Evolutionary conservation across 1,140 invertebrate genomes (phyloP).

Genomic region (Drosophila tsacasi): DNA sequence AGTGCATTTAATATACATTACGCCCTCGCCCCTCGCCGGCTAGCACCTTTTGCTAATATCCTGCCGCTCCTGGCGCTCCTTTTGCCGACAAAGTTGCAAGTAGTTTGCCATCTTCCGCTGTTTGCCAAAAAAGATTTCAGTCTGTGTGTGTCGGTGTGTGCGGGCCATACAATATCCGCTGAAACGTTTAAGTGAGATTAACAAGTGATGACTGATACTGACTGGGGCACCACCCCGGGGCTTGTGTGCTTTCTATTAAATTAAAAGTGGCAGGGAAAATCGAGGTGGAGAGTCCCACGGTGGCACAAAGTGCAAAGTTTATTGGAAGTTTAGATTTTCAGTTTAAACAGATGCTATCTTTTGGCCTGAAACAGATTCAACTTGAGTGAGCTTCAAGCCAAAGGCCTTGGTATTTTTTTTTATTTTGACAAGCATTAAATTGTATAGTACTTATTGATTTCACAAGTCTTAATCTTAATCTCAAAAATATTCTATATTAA

Average conservation of each 20-base stretch:
- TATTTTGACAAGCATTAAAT: background rate
- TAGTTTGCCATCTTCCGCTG: conserved; percentile 60
- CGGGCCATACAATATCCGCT: conserved; percentile 67
- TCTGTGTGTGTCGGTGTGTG: conserved; percentile 1
- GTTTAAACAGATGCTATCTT: background rate
- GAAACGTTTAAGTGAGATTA: conserved; percentile 80
- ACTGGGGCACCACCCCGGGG: conserved; percentile 30
- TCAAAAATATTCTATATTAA: no score
- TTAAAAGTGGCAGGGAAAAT: conserved; percentile 51
- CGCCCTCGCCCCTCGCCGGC: conserved; percentile 29
- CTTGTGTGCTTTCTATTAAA: conserved; percentile 63
- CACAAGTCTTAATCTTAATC: no score
- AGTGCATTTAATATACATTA: conserved; percentile 83
- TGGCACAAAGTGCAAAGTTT: conserved; percentile 16
- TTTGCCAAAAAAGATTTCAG: conserved; percentile 49
- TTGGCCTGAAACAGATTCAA: background rate
- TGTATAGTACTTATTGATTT: no score
- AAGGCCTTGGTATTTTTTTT: no score
- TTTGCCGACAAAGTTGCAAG: conserved; percentile 61
- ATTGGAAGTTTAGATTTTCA: conserved; percentile 11
- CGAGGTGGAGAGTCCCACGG: background rate
- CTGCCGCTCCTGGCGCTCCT: conserved; percentile 48
- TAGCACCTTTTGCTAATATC: conserved; percentile 72
- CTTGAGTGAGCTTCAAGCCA: background rate
- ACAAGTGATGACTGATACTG: conserved; percentile 74